phyloP scores from a whole-genome alignment of 2,113 vertebrate species.

The Crotalus tigris region DNA sequence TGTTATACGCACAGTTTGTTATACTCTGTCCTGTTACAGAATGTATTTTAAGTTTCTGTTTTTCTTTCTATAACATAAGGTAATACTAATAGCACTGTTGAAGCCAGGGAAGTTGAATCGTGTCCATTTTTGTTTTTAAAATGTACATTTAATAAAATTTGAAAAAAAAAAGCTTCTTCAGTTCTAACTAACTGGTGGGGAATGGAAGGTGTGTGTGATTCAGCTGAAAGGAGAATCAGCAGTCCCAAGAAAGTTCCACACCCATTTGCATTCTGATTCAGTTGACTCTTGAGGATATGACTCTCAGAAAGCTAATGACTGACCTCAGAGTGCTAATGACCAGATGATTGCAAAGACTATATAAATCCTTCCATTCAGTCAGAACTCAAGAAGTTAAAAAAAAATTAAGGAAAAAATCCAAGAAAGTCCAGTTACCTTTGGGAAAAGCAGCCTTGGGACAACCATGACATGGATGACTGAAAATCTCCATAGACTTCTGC shows the following conservation, averaged over 20 bases:
- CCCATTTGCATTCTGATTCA: not conserved
- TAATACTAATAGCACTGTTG: no score
- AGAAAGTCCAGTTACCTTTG: no score
- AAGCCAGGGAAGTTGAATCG: no score
- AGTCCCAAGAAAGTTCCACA: not conserved
- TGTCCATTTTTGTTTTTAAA: no score
- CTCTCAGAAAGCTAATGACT: not conserved
- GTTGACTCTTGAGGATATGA: not conserved
- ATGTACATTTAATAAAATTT: no score
- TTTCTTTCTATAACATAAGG: no score
- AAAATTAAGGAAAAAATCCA: not conserved
- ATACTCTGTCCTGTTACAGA: no score
- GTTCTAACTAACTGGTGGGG: not conserved
- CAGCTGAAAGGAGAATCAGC: not conserved
- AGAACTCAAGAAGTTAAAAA: not conserved
- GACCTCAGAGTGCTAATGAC: no score
- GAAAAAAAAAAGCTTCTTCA: not conserved
- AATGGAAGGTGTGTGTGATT: not conserved
- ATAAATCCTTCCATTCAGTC: not conserved
- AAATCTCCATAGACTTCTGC: not conserved
- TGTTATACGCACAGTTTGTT: no score
- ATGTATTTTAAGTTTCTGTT: no score
- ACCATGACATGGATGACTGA: not conserved
- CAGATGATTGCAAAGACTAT: no score
- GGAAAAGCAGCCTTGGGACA: not conserved